Conservation (phyloP, 2,888 invertebrate genomes). For the Amorpha juglandis region DNA sequence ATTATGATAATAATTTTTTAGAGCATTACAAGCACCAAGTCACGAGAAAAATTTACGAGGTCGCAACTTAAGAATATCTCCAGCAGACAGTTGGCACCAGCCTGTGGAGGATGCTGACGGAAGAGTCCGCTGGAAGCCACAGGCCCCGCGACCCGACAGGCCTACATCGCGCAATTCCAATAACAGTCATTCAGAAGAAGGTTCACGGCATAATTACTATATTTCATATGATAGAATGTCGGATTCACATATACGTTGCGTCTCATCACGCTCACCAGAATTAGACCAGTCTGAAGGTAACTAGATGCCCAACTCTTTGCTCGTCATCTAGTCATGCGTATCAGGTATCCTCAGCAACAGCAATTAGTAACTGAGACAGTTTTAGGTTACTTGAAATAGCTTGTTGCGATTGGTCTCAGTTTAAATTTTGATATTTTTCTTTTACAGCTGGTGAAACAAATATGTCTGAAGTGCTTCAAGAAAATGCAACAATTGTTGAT, state of each 20-base stretch:
- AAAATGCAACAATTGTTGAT: conserved; percentile 8
- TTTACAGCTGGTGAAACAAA: conserved; percentile 13
- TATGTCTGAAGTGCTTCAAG: background rate
- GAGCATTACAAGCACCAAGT: conserved; percentile 69
- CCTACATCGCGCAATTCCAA: conserved; percentile 21
- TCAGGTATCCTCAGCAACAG: too few relatives aligned
- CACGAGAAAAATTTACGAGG: conserved; percentile 68
- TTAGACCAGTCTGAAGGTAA: too few relatives aligned
- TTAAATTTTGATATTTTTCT: background rate
- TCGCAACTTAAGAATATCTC: conserved; percentile 73
- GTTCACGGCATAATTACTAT: conserved; percentile 1
- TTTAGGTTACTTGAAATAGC: too few relatives aligned
- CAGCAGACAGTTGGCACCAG: conserved; percentile 87
- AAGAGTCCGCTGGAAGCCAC: conserved; percentile 63
- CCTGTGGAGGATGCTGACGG: conserved; percentile 73
- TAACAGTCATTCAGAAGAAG: conserved; percentile 34
- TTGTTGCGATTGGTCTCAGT: too few relatives aligned
- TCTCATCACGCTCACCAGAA: too few relatives aligned
- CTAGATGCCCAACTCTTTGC: too few relatives aligned
- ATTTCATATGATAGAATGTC: too few relatives aligned
- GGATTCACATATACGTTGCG: too few relatives aligned
- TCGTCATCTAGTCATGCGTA: too few relatives aligned
- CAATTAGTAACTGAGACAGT: too few relatives aligned
- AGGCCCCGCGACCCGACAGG: conserved; percentile 36
- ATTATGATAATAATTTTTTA: conserved; percentile 43